phyloP scores from a whole-genome alignment of 1,140 invertebrate genomes.

The Microplitis demolitor region DNA sequence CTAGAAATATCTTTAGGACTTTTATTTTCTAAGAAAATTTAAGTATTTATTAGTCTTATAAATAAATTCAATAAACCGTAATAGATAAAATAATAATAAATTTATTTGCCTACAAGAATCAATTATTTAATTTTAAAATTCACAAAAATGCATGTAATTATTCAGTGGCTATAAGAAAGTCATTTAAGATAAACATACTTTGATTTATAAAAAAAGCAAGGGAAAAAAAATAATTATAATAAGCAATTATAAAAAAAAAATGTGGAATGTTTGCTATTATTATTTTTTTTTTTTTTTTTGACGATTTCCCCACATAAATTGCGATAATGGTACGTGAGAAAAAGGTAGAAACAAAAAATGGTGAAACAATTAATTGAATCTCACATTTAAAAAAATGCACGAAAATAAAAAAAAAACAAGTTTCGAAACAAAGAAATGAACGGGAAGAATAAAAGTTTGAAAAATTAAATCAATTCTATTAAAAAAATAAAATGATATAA shows the following conservation, averaged over 20 bases:
- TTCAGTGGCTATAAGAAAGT: not conserved
- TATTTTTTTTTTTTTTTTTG: no score
- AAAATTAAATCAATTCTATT: not conserved
- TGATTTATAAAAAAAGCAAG: no score
- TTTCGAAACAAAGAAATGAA: conserved; percentile 4
- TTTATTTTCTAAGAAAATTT: not conserved
- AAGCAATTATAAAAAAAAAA: no score
- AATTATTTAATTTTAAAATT: not conserved
- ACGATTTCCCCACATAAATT: no score
- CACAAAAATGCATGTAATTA: not conserved
- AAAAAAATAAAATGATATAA: not conserved
- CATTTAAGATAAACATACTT: not conserved
- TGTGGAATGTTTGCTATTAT: no score
- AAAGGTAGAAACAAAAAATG: not conserved
- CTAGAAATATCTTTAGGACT: not conserved
- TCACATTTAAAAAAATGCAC: not conserved
- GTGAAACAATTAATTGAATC: not conserved
- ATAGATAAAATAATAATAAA: not conserved
- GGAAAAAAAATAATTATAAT: no score
- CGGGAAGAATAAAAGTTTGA: not conserved
- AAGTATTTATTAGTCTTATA: not conserved
- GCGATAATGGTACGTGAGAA: no score
- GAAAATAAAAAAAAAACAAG: not conserved
- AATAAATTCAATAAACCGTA: not conserved
- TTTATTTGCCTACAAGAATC: not conserved